Evolutionary conservation across 2,797 vertebrate genomes (phyloP).

Genomic region (Steatocranus sp.): DNA sequence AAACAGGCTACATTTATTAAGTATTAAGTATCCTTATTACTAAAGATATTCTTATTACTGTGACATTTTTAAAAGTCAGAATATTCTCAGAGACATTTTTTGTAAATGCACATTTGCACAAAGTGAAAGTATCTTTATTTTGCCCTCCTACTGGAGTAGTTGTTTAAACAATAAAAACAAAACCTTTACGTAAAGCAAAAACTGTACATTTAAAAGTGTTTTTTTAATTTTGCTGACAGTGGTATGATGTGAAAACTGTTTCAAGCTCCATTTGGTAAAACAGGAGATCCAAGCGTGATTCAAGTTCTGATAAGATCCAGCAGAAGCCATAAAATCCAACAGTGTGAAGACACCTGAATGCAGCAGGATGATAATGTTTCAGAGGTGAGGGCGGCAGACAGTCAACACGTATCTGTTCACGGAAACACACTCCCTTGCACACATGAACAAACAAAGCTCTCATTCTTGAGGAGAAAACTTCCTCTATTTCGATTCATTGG

Average conservation of each 20-base stretch:
- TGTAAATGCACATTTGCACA: background rate
- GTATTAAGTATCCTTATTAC: background rate
- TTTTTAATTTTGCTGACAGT: background rate
- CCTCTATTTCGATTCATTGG: conserved; percentile 16
- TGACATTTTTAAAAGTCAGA: background rate
- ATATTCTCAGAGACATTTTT: background rate
- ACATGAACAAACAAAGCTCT: conserved; percentile 27
- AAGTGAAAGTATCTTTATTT: background rate
- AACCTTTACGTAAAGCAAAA: background rate
- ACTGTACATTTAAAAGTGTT: background rate
- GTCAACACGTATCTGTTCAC: background rate
- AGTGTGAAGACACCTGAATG: background rate
- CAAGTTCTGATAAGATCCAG: background rate
- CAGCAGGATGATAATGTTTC: background rate
- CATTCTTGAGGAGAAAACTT: conserved; percentile 32
- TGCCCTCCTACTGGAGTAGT: background rate
- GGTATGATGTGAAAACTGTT: background rate
- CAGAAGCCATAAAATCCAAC: background rate
- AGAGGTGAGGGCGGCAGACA: background rate
- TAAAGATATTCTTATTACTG: background rate
- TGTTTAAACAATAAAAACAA: background rate
- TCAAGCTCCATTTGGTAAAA: background rate
- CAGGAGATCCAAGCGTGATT: background rate
- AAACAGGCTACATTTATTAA: background rate
- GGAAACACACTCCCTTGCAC: background rate